These are phyloP conservation scores for Hypanus sabinus DNA, from an alignment of 2,113 vertebrate genomes.

Conservation along the genomic window DNA sequence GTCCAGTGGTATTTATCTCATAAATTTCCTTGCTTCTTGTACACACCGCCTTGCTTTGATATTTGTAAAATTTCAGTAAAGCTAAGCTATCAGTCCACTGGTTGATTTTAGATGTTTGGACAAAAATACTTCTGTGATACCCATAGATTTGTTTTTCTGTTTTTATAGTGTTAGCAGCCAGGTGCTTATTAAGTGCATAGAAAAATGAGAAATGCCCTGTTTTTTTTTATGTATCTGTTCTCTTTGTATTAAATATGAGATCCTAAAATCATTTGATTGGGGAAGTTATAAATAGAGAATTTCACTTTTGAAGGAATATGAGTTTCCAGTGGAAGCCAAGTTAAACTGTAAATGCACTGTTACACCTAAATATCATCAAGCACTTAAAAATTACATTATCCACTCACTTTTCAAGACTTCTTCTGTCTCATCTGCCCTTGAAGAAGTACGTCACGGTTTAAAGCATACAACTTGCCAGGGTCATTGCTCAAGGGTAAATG, in stretches of 20 bases:
- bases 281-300: not conserved
- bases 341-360: not conserved
- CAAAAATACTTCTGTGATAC: not conserved
- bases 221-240: not conserved
- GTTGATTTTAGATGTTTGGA: not conserved
- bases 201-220: not conserved
- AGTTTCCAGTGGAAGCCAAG: not conserved
- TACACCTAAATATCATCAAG: too few relatives aligned
- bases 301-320: not conserved
- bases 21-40: not conserved
- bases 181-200: not conserved
- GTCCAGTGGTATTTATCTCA: not conserved
- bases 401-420: not conserved
- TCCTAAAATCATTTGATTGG: not conserved
- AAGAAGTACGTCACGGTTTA: not conserved
- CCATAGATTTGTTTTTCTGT: not conserved
- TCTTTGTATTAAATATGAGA: not conserved
- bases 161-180: not conserved
- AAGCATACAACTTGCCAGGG: not conserved
- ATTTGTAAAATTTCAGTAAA: not conserved
- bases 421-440: not conserved
- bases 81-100: not conserved
- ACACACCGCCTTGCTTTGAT: not conserved
- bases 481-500: not conserved
- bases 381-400: not conserved